These are phyloP conservation scores for Cheilosia urbana DNA, from an alignment of 2,888 invertebrate genomes.

Conservation along the genomic window DNA sequence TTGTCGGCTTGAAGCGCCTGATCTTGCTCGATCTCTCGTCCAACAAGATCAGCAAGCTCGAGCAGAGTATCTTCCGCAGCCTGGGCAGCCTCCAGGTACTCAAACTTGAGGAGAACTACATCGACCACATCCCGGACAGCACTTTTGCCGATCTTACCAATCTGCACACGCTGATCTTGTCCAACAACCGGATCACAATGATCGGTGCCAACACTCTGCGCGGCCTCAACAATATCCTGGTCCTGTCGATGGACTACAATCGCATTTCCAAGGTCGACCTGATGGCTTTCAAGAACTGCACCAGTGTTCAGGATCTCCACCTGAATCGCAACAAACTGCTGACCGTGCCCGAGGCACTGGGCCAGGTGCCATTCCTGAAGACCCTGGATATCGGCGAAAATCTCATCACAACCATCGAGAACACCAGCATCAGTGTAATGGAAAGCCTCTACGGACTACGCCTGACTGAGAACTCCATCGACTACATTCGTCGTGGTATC, in stretches of 20 bases:
- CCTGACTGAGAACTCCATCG: conserved; percentile 94
- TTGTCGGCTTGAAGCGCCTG: conserved; percentile 93
- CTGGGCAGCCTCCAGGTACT: conserved; percentile 93
- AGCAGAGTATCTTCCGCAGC: conserved; percentile 92
- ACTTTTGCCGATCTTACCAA: conserved; percentile 95
- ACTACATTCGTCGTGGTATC: conserved; percentile 91
- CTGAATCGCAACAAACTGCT: conserved; percentile 93
- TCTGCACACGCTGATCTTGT: conserved; percentile 93
- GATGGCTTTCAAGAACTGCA: conserved; percentile 94
- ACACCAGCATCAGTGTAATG: conserved; percentile 92
- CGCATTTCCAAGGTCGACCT: conserved; percentile 91
- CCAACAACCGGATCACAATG: conserved; percentile 92
- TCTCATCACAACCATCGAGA: conserved; percentile 91
- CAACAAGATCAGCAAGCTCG: conserved; percentile 92
- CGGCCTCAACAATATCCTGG: conserved; percentile 92
- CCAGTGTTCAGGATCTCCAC: conserved; percentile 94
- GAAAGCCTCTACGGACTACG: conserved; percentile 93
- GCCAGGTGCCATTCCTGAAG: conserved; percentile 92
- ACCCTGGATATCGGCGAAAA: conserved; percentile 97
- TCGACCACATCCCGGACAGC: conserved; percentile 93
- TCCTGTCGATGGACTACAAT: conserved; percentile 94
- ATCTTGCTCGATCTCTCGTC: conserved; percentile 93
- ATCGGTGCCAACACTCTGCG: conserved; percentile 93
- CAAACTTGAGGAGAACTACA: conserved; percentile 92
- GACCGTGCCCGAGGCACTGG: conserved; percentile 91